Conservation (phyloP, 2,797 vertebrate species). For the Manis pentadactyla region DNA sequence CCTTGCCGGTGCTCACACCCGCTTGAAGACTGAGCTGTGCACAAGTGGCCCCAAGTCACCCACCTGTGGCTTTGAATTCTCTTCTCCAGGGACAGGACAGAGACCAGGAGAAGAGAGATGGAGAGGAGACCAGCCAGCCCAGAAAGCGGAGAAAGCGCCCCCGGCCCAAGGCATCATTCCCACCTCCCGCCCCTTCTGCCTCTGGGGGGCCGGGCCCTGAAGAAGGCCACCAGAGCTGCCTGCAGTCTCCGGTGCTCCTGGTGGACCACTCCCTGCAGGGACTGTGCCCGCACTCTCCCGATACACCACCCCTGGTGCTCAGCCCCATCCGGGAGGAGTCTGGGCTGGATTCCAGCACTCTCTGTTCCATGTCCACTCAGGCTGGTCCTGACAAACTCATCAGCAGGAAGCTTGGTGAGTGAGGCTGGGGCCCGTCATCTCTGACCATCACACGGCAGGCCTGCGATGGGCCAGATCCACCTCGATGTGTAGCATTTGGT, state of each 20-base stretch:
- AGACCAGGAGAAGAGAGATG: neutral
- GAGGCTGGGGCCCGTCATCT: too few species aligned
- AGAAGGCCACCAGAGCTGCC: conserved; percentile 84
- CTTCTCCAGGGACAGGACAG: conserved; percentile 69
- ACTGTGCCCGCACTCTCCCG: conserved; percentile 83
- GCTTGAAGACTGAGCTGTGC: neutral
- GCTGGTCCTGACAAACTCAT: conserved; percentile 54
- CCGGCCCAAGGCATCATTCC: conserved; percentile 76
- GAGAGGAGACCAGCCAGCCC: conserved; percentile 59
- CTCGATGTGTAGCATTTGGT: too few species aligned
- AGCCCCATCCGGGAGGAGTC: conserved; percentile 87
- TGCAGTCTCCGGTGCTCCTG: conserved; percentile 85
- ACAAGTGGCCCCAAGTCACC: neutral
- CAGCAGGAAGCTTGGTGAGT: conserved; percentile 56
- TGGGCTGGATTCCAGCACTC: conserved; percentile 86
- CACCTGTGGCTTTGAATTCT: neutral
- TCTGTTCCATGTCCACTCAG: conserved; percentile 74
- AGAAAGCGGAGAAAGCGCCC: conserved; percentile 80
- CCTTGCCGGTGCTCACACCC: neutral
- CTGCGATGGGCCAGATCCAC: too few species aligned
- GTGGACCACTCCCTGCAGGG: conserved; percentile 84
- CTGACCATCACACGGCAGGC: too few species aligned
- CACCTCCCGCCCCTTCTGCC: conserved; percentile 24
- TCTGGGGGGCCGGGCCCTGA: conserved; percentile 32
- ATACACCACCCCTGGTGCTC: conserved; percentile 90